Evolutionary conservation across 2,797 vertebrate species (phyloP).

Genomic region (Vultur gryphus): DNA sequence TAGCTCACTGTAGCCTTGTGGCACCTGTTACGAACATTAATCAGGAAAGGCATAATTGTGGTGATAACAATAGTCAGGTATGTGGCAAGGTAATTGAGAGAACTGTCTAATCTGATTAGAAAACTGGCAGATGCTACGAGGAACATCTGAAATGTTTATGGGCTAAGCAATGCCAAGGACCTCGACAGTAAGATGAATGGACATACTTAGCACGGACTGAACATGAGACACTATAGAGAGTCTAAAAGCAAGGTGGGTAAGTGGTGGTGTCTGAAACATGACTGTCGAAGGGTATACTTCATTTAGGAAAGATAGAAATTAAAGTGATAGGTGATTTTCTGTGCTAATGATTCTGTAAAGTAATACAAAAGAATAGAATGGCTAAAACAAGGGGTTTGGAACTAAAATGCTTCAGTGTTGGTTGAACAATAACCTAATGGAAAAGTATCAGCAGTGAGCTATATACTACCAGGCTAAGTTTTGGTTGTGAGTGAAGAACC

Average conservation of each 20-base stretch:
- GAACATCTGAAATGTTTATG: background rate
- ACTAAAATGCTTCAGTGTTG: background rate
- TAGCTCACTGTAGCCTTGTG: constrained; percentile 49
- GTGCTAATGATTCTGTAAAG: background rate
- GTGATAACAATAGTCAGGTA: background rate
- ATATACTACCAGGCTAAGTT: too few species aligned
- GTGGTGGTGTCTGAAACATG: background rate
- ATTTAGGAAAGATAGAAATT: background rate
- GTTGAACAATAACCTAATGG: background rate
- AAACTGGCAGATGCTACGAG: background rate
- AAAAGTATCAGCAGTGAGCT: background rate
- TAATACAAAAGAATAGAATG: background rate
- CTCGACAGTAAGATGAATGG: background rate
- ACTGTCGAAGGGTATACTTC: background rate
- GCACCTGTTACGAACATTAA: constrained; percentile 36
- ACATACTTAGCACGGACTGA: background rate
- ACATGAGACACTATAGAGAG: background rate
- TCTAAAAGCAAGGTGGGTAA: background rate
- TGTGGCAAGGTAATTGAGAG: background rate
- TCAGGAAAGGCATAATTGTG: background rate
- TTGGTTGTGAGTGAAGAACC: background rate
- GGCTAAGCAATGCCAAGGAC: background rate
- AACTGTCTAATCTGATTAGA: background rate
- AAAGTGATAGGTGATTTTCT: background rate
- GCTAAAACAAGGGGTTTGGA: background rate